Percentiles rank a stretch among this genome's conserved stretches.
These are phyloP conservation scores for Pogonocichla stellata DNA, from an alignment of 2,113 vertebrate species.

Conservation along the genomic window DNA sequence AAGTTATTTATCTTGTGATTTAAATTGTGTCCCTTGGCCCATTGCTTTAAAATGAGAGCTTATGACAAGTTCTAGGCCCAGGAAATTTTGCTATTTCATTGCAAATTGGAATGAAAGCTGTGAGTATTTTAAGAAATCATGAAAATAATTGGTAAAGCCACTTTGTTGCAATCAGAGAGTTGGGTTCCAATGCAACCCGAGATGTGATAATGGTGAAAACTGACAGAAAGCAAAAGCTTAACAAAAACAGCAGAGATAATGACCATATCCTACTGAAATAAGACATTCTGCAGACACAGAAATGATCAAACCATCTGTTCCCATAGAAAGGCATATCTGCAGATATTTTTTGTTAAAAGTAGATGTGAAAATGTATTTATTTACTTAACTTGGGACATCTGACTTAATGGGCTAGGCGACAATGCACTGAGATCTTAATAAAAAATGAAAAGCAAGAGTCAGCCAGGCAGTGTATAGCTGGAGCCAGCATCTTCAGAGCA, in stretches of 20 bases:
- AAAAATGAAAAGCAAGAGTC: neutral
- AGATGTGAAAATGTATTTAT: neutral
- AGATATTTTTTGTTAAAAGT: neutral
- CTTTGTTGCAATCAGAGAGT: neutral
- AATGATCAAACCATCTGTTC: neutral
- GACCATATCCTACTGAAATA: neutral
- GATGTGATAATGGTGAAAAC: neutral
- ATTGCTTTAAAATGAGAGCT: neutral
- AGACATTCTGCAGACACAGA: neutral
- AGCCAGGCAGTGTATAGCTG: neutral
- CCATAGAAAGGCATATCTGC: neutral
- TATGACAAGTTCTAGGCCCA: neutral
- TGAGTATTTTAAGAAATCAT: neutral
- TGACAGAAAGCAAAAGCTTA: slow-evolving; percentile 1
- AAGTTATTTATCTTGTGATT: neutral
- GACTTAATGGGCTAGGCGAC: neutral
- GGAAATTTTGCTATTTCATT: neutral
- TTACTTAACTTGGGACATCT: neutral
- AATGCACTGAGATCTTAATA: neutral
- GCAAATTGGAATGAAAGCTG: neutral
- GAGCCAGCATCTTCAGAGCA: neutral
- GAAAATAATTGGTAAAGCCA: neutral
- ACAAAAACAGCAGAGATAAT: neutral
- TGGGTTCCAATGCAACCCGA: neutral
- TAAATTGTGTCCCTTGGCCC: neutral